Conservation (phyloP, 2,113 vertebrate species). For the Sinocyclocheilus anophthalmus region DNA sequence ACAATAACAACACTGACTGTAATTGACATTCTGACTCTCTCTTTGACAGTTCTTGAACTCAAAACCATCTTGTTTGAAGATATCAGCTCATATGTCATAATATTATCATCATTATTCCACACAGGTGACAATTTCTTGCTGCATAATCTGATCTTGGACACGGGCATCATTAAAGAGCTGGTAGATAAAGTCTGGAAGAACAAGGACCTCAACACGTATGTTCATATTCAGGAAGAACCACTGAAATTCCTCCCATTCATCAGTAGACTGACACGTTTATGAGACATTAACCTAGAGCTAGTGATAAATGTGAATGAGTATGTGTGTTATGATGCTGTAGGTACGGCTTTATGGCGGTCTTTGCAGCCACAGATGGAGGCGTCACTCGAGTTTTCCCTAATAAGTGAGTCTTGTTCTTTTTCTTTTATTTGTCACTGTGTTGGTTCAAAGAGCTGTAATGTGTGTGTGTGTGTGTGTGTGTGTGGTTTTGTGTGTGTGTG, state of each 20-base stretch:
- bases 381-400: conserved; percentile 95
- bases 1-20: neutral
- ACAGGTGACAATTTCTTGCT: conserved; percentile 93
- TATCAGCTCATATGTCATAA: neutral
- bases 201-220: conserved; percentile 95
- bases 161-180: conserved; percentile 92
- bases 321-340: conserved; percentile 67
- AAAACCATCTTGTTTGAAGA: neutral
- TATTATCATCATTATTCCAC: neutral
- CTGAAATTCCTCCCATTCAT: neutral
- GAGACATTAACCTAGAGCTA: neutral
- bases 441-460: neutral
- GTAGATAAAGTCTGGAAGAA: conserved; percentile 95
- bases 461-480: conserved; percentile 25
- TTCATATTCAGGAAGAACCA: neutral
- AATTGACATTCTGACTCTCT: neutral
- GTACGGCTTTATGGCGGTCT: conserved; percentile 95
- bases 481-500: conserved; percentile 37
- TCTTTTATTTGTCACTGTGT: neutral
- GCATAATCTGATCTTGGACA: conserved; percentile 97
- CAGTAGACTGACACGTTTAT: neutral
- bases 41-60: neutral
- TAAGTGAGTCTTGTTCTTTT: conserved; percentile 80
- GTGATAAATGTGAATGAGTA: neutral
- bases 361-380: conserved; percentile 92